Conservation (phyloP, 1,140 invertebrate genomes). For the Antheraea mylitta region DNA sequence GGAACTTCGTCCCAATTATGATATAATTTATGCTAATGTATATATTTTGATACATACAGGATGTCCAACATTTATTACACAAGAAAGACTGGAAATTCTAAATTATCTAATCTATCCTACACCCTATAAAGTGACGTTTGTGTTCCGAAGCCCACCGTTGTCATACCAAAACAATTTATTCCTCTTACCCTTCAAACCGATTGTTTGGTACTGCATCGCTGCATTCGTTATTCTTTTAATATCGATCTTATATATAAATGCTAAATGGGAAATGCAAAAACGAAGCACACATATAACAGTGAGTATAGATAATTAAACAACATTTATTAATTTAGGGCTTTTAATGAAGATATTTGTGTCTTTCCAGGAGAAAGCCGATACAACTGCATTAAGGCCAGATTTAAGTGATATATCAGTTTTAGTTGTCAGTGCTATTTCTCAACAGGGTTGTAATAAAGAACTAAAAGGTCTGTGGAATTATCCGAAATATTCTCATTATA, state of each 20-base stretch:
- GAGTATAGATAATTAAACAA: not conserved
- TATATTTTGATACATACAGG: constrained; percentile 39
- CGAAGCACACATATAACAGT: not conserved
- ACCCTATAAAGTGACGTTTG: constrained; percentile 77
- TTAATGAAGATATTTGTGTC: too few relatives aligned
- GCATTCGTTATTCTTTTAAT: constrained; percentile 71
- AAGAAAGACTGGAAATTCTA: constrained; percentile 76
- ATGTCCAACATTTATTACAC: constrained; percentile 78
- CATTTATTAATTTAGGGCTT: too few relatives aligned
- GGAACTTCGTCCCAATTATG: too few relatives aligned
- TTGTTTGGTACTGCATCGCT: constrained; percentile 79
- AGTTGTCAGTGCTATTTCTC: constrained; percentile 69
- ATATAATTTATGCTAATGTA: not conserved
- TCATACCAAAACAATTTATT: constrained; percentile 83
- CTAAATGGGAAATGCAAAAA: constrained; percentile 55
- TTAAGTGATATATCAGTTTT: constrained; percentile 66
- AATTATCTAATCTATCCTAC: constrained; percentile 80
- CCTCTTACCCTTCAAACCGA: constrained; percentile 78
- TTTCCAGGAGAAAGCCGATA: not conserved
- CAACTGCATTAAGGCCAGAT: constrained; percentile 25
- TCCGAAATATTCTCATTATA: not conserved
- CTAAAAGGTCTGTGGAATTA: constrained; percentile 55
- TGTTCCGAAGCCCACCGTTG: constrained; percentile 82
- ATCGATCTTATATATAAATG: constrained; percentile 57
- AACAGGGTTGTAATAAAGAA: constrained; percentile 74